These are phyloP conservation scores for Paedocypris sp. DNA, from an alignment of 2,113 vertebrate genomes.

Conservation along the genomic window DNA sequence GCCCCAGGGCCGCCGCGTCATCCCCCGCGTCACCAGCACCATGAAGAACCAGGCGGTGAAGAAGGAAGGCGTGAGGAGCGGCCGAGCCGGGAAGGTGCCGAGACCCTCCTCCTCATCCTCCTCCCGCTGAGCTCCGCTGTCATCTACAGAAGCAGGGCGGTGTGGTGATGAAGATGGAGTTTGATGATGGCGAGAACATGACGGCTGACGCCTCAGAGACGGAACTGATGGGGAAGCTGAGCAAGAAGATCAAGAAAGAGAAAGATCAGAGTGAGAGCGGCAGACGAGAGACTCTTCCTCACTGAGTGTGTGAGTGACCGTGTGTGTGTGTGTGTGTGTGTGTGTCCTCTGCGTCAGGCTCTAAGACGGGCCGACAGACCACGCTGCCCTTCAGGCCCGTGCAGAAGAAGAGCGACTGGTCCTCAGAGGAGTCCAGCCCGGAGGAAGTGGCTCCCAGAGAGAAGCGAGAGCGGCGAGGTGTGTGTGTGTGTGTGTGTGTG, in stretches of 20 bases:
- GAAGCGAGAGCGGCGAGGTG: conserved; percentile 56
- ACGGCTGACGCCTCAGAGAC: conserved; percentile 35
- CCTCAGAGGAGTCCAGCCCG: conserved; percentile 56
- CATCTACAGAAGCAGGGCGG: conserved; percentile 27
- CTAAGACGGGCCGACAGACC: conserved; percentile 69
- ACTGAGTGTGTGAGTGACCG: too few species aligned
- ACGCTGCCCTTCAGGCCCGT: conserved; percentile 75
- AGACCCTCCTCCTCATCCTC: too few species aligned
- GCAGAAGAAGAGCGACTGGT: conserved; percentile 66
- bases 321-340: too few species aligned
- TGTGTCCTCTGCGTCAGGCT: conserved; percentile 16
- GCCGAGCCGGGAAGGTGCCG: conserved; percentile 76
- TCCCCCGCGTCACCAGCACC: conserved; percentile 76
- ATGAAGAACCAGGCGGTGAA: conserved; percentile 87
- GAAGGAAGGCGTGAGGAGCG: conserved; percentile 57
- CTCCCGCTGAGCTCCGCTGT: background rate
- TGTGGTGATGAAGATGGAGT: conserved; percentile 63
- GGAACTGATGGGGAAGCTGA: conserved; percentile 57
- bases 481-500: too few species aligned
- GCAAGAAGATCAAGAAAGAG: conserved; percentile 60
- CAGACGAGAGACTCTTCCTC: too few species aligned
- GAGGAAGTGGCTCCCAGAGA: conserved; percentile 51
- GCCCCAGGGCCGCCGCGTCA: conserved; percentile 71
- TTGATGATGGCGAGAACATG: conserved; percentile 52
- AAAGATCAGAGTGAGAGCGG: conserved; percentile 48